Evolutionary conservation across 2,113 vertebrate species (phyloP), one percentile per base, ranked within the genome.

Genomic region (Notothenia coriiceps): DNA sequence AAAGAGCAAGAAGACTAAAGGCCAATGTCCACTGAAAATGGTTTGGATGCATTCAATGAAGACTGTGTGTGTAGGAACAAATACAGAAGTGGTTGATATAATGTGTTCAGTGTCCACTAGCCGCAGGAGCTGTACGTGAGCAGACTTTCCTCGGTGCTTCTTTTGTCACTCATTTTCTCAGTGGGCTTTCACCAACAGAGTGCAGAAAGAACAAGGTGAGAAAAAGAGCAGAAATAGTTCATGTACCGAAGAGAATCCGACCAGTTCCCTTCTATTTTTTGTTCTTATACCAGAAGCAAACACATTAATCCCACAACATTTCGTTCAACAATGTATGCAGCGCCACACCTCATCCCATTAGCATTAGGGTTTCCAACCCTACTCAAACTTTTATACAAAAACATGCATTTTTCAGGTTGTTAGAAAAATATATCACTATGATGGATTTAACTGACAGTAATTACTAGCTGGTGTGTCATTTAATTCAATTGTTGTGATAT

Each of bases 251-350:
- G 55, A 78, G 59, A 65, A 63, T 61, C n/a, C 40, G 59, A 14
- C 11, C 22, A 49, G 15, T 49, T 70, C 55, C 77, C 56, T 79
- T 63, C 43, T 73, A 35, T 79, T 83, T 64, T 56, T 54, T 46
- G 0, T 25, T 25, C 25, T 25, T 2, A 25, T 25, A 25, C 25
- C 25, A 68, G 46, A 72, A 73, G 76, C 51, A 61, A 82, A 74
- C 74, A 82, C 77, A 85, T 87, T 86, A 72, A 89, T 86, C 70
- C 35, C 35, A 84, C 59, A 74, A 15, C 46, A 72, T 79, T 84
- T 70, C 63, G 29, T 33, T n/a, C 56, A 40, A 66, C 55, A 54
- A 60, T 22, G 33, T 73, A 73, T 85, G 62, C 35, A 40, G 35
- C 3, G 29, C 29, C 4, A 29, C 29, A 15, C 55, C 61, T 90